These are phyloP conservation scores for Hemaris fuciformis DNA, from an alignment of 2,888 invertebrate genomes.

Conservation along the genomic window DNA sequence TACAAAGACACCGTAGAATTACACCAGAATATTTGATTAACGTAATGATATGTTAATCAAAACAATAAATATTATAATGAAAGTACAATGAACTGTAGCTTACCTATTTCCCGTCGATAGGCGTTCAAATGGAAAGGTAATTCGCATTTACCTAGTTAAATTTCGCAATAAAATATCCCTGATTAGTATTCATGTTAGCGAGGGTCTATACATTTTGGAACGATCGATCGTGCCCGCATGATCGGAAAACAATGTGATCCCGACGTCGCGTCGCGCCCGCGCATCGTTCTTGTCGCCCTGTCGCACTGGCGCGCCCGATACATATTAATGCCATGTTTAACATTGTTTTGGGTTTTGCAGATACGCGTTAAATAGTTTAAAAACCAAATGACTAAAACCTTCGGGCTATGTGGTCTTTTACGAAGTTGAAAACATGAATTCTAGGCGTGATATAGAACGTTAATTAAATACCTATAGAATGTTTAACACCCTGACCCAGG, in stretches of 20 bases:
- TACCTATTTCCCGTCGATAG: constrained; percentile 1
- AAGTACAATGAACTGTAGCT: background rate
- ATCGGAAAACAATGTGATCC: constrained; percentile 56
- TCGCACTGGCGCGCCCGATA: constrained; percentile 48
- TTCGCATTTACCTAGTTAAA: constrained; percentile 23
- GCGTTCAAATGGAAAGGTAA: constrained; percentile 4
- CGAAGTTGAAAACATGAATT: background rate
- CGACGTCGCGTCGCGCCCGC: constrained; percentile 48
- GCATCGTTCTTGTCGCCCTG: constrained; percentile 57
- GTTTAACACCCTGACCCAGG: too few species aligned
- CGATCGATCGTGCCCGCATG: constrained; percentile 65
- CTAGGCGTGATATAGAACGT: background rate
- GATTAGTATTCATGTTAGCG: constrained; percentile 64
- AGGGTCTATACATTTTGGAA: constrained; percentile 51
- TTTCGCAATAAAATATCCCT: constrained; percentile 47
- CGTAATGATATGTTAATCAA: background rate
- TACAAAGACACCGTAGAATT: background rate
- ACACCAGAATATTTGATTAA: background rate
- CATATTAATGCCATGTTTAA: constrained; percentile 64
- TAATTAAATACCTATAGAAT: too few species aligned
- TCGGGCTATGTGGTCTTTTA: background rate
- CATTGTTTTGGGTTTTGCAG: constrained; percentile 40
- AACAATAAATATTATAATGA: background rate
- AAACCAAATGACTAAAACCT: background rate
- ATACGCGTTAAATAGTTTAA: constrained; percentile 9